Conservation (phyloP, 2,113 vertebrate species). For the Seriola rivoliana region DNA sequence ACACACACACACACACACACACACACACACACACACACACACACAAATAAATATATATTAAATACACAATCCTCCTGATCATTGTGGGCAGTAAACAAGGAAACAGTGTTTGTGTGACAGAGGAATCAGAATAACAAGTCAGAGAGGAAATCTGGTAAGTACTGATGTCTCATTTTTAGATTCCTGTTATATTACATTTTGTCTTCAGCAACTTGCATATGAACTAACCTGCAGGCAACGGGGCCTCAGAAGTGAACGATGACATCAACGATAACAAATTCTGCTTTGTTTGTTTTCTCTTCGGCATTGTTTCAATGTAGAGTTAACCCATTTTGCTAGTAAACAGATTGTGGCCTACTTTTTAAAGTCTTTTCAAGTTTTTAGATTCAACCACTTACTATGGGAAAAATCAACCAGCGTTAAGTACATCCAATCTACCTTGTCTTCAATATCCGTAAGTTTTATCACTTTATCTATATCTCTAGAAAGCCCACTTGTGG, state of each 20-base stretch:
- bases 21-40: not conserved
- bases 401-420: not conserved
- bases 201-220: not conserved
- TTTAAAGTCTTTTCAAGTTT: not conserved
- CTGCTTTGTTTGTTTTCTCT: conserved; percentile 11
- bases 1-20: not conserved
- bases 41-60: not conserved
- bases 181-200: conserved; percentile 62
- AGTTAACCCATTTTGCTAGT: not conserved
- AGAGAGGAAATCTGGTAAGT: conserved; percentile 47
- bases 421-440: not conserved
- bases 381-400: not conserved
- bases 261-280: conserved; percentile 29
- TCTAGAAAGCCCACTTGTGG: not conserved
- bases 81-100: conserved; percentile 35
- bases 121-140: conserved; percentile 2
- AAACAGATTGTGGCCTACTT: not conserved
- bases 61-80: conserved; percentile 29
- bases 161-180: conserved; percentile 41
- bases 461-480: not conserved
- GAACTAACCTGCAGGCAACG: conserved; percentile 21
- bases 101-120: not conserved
- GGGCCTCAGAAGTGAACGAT: not conserved
- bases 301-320: not conserved
- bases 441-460: not conserved